phyloP scores from a whole-genome alignment of 2,113 vertebrate species.

The Hippocampus abdominalis region DNA sequence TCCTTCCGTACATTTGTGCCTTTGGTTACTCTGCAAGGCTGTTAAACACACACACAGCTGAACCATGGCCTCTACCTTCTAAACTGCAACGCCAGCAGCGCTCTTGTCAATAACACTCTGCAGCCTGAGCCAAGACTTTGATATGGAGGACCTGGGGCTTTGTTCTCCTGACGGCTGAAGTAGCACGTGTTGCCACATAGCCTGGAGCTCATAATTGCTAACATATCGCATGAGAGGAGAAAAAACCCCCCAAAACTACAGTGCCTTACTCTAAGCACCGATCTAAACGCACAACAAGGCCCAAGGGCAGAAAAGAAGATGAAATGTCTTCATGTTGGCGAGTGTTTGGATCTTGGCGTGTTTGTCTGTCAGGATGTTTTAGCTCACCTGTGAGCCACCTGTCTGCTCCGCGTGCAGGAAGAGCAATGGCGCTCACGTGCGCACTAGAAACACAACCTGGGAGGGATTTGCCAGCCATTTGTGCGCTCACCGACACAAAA shows the following conservation, averaged over 20 bases:
- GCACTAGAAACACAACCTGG: conserved; percentile 57
- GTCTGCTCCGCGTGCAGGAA: conserved; percentile 35
- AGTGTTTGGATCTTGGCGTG: conserved; percentile 4
- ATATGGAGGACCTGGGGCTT: conserved; percentile 44
- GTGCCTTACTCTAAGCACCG: conserved; percentile 18
- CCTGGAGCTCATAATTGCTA: conserved; percentile 35
- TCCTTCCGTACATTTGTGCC: neutral
- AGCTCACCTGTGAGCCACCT: conserved; percentile 55
- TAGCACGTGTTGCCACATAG: conserved; percentile 27
- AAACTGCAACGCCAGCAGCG: conserved; percentile 24
- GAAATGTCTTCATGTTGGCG: conserved; percentile 49
- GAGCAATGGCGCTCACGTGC: conserved; percentile 47
- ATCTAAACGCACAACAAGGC: conserved; percentile 28
- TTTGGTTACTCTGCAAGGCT: conserved; percentile 19
- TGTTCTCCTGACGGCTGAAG: conserved; percentile 47
- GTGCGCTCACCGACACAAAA: conserved; percentile 52
- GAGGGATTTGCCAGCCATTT: conserved; percentile 65
- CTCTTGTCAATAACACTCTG: conserved; percentile 26
- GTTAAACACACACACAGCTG: conserved; percentile 13
- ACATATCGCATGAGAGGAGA: conserved; percentile 28
- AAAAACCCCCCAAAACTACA: neutral
- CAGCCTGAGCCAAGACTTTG: conserved; percentile 35
- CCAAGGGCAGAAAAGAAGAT: conserved; percentile 26
- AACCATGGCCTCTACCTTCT: conserved; percentile 23
- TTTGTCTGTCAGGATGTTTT: conserved; percentile 32